Base-by-base conservation (phyloP, 2,888 invertebrate genomes). In the Pollenia amentaria region DNA sequence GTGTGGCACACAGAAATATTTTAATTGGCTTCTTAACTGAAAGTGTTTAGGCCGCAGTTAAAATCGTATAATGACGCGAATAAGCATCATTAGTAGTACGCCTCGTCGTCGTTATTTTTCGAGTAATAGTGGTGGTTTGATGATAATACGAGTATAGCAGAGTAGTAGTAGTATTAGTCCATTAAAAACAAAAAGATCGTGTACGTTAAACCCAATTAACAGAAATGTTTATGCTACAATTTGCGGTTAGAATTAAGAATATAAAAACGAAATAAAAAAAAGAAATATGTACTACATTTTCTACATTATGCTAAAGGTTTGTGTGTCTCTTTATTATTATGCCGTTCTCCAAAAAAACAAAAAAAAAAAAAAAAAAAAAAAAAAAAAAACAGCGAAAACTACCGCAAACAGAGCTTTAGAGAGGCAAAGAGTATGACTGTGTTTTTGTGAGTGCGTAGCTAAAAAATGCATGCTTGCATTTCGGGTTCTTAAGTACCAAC, bases 11-110 rank as follows among this genome's bases (percentile, higher is more conserved):
- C 85, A 89, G 83, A 89, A 88, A 91, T 91, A 92, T 92, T 92
- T 92, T 92, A 92, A 92, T 92, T 92, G 92, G 92, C 92, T 92
- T 92, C 92, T 92, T 91, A 92, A 92, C 92, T 91, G 91, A 92
- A 92, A 92, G 92, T 92, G 92, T 92, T 92, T 92, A 92, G 92
- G 91, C 92, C 92, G 91, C 91, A 91, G 91, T 90, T 91, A 92
- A 92, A 92, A 92, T 92, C 91, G 92, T 89, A 89, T 88, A 83
- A 84, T 87, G 88, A 87, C 88, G 88, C 87, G 84, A 80, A 85
- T 86, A 83, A 84, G 86, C 86, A 84, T 85, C 90, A 91, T 88
- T 85, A 81, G 83, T 77, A 79, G 73, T 81, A 90, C 89, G 78
- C 79, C 55, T 70, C 80, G 57, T 75, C 78, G 65, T 79, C 69